Percentiles rank a stretch among this genome's conserved stretches.
phyloP scores from a whole-genome alignment of 2,113 vertebrate genomes.

The Rhombomys opimus region DNA sequence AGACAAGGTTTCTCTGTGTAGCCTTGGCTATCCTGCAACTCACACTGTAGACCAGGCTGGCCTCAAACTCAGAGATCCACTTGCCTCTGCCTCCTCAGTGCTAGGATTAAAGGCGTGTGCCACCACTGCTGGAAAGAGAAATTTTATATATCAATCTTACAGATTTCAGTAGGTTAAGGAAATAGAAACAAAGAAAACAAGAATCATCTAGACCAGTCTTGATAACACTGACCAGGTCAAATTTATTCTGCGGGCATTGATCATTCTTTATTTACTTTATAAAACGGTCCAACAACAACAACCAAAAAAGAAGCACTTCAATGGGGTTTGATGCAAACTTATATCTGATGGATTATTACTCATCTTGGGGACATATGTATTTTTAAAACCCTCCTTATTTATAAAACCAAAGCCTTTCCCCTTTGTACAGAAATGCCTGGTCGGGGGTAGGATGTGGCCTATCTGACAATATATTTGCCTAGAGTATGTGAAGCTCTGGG shows the following conservation, averaged over 20 bases:
- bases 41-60: background rate
- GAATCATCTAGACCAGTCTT: background rate
- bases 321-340: background rate
- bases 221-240: background rate
- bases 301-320: background rate
- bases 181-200: background rate
- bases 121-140: background rate
- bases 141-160: background rate
- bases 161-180: background rate
- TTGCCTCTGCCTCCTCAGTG: background rate
- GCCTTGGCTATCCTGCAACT: background rate
- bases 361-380: background rate
- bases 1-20: background rate
- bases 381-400: background rate
- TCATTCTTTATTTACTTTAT: background rate
- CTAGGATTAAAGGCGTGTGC: background rate
- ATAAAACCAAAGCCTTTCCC: background rate
- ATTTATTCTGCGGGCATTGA: too few species aligned
- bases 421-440: background rate
- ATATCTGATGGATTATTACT: background rate
- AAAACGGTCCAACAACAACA: background rate
- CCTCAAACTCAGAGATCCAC: background rate
- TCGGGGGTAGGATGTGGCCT: background rate
- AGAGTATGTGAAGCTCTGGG: background rate
- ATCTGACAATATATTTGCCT: background rate